Conservation (phyloP, 2,888 invertebrate species). For the Elegia similella region DNA sequence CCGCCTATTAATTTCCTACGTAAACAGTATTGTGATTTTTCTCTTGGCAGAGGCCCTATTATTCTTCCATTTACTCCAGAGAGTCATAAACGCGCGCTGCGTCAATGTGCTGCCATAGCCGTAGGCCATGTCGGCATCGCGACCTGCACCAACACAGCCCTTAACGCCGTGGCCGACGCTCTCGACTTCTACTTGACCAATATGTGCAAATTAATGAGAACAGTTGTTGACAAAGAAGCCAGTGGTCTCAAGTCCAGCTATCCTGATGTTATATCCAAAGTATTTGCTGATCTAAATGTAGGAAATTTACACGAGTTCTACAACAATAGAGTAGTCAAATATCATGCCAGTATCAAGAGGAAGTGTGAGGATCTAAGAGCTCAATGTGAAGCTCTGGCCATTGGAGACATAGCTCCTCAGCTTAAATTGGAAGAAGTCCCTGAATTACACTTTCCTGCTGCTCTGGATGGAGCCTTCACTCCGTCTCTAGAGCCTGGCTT, state of each 20-base stretch:
- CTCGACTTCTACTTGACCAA: constrained; percentile 67
- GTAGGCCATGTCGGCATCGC: constrained; percentile 66
- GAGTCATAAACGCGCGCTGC: constrained; percentile 67
- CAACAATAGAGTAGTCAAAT: constrained; percentile 60
- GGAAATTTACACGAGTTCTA: constrained; percentile 70
- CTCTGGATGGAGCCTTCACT: constrained; percentile 73
- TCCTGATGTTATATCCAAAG: constrained; percentile 72
- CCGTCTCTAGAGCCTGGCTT: constrained; percentile 84
- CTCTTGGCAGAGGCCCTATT: constrained; percentile 64
- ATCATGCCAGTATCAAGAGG: constrained; percentile 60
- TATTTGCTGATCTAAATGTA: constrained; percentile 68
- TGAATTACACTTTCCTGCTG: constrained; percentile 78
- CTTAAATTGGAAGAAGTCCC: constrained; percentile 76
- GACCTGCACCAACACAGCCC: constrained; percentile 62
- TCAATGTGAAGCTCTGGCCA: constrained; percentile 58
- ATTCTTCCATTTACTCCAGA: constrained; percentile 71
- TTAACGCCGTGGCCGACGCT: constrained; percentile 63
- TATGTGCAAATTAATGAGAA: constrained; percentile 68
- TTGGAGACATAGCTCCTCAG: constrained; percentile 62
- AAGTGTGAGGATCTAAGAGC: constrained; percentile 53
- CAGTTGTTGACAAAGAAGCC: constrained; percentile 67
- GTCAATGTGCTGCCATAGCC: constrained; percentile 71
- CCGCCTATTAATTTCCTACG: constrained; percentile 66
- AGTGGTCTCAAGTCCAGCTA: constrained; percentile 64
- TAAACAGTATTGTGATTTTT: constrained; percentile 71